Conservation (phyloP, 2,888 invertebrate species). For the Caenorhabditis sulstoni region DNA sequence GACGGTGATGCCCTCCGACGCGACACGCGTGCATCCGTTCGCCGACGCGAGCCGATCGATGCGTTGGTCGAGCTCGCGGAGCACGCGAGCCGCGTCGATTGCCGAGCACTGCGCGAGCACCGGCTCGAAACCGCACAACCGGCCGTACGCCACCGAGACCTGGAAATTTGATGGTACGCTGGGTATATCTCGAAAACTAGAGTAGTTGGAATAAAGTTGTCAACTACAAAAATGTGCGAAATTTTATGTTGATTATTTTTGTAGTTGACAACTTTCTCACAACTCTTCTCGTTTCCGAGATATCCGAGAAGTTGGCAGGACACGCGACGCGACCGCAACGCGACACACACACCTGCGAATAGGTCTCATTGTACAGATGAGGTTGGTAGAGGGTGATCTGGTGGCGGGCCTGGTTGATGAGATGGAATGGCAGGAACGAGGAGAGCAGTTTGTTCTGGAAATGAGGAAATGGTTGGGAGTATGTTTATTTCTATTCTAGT, state of each 20-base stretch:
- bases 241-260: too few species aligned
- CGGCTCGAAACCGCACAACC: slow-evolving; percentile 73
- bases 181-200: too few species aligned
- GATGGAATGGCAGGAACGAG: slow-evolving; percentile 74
- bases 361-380: slow-evolving; percentile 73
- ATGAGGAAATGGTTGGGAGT: slow-evolving; percentile 25
- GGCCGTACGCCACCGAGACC: slow-evolving; percentile 76
- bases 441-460: slow-evolving; percentile 73
- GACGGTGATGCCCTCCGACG: slow-evolving; percentile 67
- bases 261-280: not conserved
- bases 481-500: too few species aligned
- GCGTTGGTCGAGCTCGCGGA: slow-evolving; percentile 72
- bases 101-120: slow-evolving; percentile 75
- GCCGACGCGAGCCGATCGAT: slow-evolving; percentile 57
- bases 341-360: slow-evolving; percentile 67
- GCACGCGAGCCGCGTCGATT: slow-evolving; percentile 75
- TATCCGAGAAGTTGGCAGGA: too few species aligned
- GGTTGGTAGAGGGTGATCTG: slow-evolving; percentile 74
- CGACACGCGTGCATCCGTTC: slow-evolving; percentile 63
- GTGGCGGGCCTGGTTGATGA: slow-evolving; percentile 72
- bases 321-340: too few species aligned
- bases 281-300: too few species aligned
- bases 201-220: too few species aligned
- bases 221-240: too few species aligned
- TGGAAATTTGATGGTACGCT: too few species aligned